These are phyloP conservation scores for Scaptomyza hsui DNA, from an alignment of 1,140 invertebrate genomes.

Conservation along the genomic window DNA sequence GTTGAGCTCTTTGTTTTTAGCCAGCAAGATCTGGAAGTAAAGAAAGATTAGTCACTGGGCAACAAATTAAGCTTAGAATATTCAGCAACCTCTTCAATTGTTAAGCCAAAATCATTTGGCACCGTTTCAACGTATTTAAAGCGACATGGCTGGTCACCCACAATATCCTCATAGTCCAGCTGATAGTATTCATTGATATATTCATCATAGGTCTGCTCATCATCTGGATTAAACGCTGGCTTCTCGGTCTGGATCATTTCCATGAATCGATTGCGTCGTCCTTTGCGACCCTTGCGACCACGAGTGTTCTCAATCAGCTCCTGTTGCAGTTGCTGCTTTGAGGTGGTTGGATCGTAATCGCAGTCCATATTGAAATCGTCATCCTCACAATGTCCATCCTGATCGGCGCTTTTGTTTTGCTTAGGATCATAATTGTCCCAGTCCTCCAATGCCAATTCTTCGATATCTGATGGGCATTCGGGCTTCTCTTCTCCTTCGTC, in stretches of 20 bases:
- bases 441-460: constrained; percentile 89
- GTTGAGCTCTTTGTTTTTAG: constrained; percentile 96
- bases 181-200: constrained; percentile 98
- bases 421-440: constrained; percentile 89
- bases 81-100: constrained; percentile 91
- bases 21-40: constrained; percentile 87
- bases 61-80: not conserved
- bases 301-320: constrained; percentile 86
- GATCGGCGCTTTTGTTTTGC: constrained; percentile 53
- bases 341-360: constrained; percentile 89
- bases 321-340: constrained; percentile 85
- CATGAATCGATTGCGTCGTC: constrained; percentile 88
- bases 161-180: constrained; percentile 97
- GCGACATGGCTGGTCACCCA: constrained; percentile 94
- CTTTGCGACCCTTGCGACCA: constrained; percentile 87
- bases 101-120: constrained; percentile 96
- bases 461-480: constrained; percentile 90
- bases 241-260: constrained; percentile 89
- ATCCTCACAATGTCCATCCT: constrained; percentile 89
- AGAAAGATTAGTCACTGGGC: not conserved
- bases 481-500: constrained; percentile 91
- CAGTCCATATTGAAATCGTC: constrained; percentile 95
- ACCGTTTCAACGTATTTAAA: constrained; percentile 96
- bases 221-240: constrained; percentile 92
- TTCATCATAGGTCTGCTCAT: constrained; percentile 91